A percentile compares a stretch with the other conserved stretches of the same genome.
phyloP scores from a whole-genome alignment of 2,888 invertebrate species.

The Drosophila melanosoma region DNA sequence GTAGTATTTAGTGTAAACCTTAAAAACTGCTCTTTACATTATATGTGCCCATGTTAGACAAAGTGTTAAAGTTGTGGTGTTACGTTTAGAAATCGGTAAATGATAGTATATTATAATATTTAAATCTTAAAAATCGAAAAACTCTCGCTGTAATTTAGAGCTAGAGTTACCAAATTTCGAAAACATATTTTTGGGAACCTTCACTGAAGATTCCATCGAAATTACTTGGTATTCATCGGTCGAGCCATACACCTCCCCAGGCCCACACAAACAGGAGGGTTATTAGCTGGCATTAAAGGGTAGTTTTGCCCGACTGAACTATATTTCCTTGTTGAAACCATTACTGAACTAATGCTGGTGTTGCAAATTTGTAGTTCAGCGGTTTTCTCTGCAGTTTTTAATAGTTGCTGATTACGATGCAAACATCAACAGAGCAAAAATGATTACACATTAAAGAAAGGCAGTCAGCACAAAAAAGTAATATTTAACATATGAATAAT shows the following conservation, averaged over 20 bases:
- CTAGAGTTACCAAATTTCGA: background rate
- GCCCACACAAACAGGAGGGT: background rate
- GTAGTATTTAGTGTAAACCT: slow-evolving; percentile 3
- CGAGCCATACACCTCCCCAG: background rate
- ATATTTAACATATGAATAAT: background rate
- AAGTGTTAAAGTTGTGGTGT: background rate
- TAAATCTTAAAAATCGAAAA: background rate
- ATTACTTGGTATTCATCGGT: background rate
- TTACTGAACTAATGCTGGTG: slow-evolving; percentile 6
- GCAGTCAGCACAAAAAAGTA: background rate
- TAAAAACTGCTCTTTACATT: background rate
- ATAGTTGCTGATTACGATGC: slow-evolving; percentile 53
- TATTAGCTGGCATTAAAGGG: background rate
- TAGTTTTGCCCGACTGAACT: background rate
- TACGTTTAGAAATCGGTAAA: background rate
- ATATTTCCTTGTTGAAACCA: background rate
- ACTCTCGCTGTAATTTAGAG: background rate
- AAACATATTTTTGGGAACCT: background rate
- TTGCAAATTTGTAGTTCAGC: slow-evolving; percentile 66
- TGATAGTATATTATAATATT: background rate
- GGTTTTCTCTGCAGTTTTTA: slow-evolving; percentile 68
- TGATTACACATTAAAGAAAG: background rate
- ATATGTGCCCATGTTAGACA: background rate
- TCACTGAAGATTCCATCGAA: background rate
- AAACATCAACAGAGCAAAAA: slow-evolving; percentile 16